Evolutionary conservation across 2,888 invertebrate genomes (phyloP).

Genomic region (Polydrusus pterygomalis): DNA sequence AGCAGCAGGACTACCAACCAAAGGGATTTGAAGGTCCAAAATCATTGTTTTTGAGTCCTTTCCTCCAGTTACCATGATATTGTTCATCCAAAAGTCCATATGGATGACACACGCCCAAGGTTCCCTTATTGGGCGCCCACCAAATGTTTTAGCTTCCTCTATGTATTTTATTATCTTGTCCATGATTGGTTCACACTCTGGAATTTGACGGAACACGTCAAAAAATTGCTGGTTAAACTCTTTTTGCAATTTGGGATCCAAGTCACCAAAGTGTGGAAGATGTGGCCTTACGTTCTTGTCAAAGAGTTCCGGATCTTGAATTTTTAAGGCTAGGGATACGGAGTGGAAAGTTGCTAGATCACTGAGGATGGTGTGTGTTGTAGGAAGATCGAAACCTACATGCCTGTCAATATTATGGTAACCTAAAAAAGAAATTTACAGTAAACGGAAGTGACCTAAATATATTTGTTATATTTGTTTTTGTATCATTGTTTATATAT

Average conservation of each 20-base stretch:
- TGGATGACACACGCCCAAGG: too few relatives aligned
- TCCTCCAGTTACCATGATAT: too few relatives aligned
- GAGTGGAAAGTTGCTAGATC: constrained; percentile 50
- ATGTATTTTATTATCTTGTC: too few relatives aligned
- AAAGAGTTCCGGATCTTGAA: constrained; percentile 41
- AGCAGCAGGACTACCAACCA: constrained; percentile 18
- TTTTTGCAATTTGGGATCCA: too few relatives aligned
- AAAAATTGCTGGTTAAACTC: too few relatives aligned
- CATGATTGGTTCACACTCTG: too few relatives aligned
- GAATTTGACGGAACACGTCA: too few relatives aligned
- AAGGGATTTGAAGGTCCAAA: constrained; percentile 27
- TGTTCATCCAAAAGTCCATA: neutral
- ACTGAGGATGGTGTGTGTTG: constrained; percentile 39
- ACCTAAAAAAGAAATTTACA: constrained; percentile 36
- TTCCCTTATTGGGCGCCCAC: too few relatives aligned
- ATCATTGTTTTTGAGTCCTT: too few relatives aligned
- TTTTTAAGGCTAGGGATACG: constrained; percentile 45
- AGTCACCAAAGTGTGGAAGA: neutral
- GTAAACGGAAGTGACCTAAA: neutral
- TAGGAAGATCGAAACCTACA: constrained; percentile 37
- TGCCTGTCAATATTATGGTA: constrained; percentile 46
- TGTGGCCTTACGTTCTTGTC: constrained; percentile 39
- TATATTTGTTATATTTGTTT: neutral
- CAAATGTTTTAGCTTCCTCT: too few relatives aligned
- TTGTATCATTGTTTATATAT: neutral